Base-by-base conservation (phyloP, 2,113 vertebrate species). In the Alethe diademata region DNA sequence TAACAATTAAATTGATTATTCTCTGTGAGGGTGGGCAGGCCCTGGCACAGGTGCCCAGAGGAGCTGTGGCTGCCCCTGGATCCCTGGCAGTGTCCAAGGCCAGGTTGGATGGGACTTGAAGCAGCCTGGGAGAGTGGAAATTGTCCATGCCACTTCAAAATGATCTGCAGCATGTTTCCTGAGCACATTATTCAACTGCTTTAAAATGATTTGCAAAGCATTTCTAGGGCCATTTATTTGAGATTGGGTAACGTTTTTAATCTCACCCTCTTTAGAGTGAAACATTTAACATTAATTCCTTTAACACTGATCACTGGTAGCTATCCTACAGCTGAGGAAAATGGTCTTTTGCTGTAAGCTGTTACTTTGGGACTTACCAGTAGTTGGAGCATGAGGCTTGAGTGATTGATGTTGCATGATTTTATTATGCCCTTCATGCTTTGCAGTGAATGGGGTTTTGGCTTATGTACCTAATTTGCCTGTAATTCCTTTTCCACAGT, bases 321-420 rank as follows among this genome's bases (percentile, higher is more conserved):
- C 38, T 85, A 23, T 78, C n/a, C 33, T 74, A 2, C 38, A 70
- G 38, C 2, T 38, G 58, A 58, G 29, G 40, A 87, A 78, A 80
- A 50, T 1, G 3, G 5, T 54, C 38, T 50, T 74, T 70, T 56
- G 25, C 74, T 0, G 0, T 42, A 31, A 76, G 36, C 33, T 66
- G 60, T 73, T 86, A 19, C 62, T 87, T 87, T 53, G 65, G 80
- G 45, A 79, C 33, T 54, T 93, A 47, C 64, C 74, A 88, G 81
- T 62, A 82, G 58, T 0, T 90, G 87, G 73, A 71, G 54, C 62
- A 73, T 57, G 51, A 73, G 71, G 42, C 67, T 76, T 0, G 0
- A 88, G 33, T 0, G 0, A 42, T 16, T 2, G 1, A 8, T 65
- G 35, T 20, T 0, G 20, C 42, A 25, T 8, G 4, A 57, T 69